These are phyloP conservation scores for Noctua fimbriata DNA, from an alignment of 2,888 invertebrate species.

Conservation along the genomic window DNA sequence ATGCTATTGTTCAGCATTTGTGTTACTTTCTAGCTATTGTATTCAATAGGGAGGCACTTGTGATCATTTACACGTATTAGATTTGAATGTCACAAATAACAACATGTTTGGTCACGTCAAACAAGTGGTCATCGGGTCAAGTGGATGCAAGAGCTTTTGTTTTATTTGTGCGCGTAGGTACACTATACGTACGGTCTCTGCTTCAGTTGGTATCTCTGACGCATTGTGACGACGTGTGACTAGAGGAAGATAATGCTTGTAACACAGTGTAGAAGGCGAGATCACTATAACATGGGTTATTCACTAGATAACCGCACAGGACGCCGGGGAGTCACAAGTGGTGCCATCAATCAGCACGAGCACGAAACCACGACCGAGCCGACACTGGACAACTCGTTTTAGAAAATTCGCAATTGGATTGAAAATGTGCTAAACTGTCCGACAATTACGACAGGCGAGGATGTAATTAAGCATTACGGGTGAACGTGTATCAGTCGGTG, in stretches of 20 bases:
- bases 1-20: constrained; percentile 81
- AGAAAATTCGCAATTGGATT: constrained; percentile 77
- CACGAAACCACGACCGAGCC: constrained; percentile 70
- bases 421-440: constrained; percentile 82
- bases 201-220: constrained; percentile 88
- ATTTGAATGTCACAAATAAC: constrained; percentile 73
- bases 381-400: constrained; percentile 72
- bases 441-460: constrained; percentile 83
- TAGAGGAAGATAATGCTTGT: constrained; percentile 71
- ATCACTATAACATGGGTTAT: constrained; percentile 82
- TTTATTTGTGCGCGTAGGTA: constrained; percentile 61
- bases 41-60: constrained; percentile 72
- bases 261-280: constrained; percentile 70
- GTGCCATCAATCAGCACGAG: constrained; percentile 72
- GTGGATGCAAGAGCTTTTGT: constrained; percentile 65
- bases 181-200: constrained; percentile 87
- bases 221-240: constrained; percentile 79
- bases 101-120: constrained; percentile 72
- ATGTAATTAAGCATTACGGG: constrained; percentile 86
- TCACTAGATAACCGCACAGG: constrained; percentile 79
- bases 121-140: constrained; percentile 74
- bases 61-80: constrained; percentile 72
- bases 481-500: constrained; percentile 88
- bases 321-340: constrained; percentile 70
- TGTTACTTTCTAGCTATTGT: constrained; percentile 84